Evolutionary conservation across 2,888 invertebrate genomes (phyloP).

Genomic region (Ormyrus nitidulus): DNA sequence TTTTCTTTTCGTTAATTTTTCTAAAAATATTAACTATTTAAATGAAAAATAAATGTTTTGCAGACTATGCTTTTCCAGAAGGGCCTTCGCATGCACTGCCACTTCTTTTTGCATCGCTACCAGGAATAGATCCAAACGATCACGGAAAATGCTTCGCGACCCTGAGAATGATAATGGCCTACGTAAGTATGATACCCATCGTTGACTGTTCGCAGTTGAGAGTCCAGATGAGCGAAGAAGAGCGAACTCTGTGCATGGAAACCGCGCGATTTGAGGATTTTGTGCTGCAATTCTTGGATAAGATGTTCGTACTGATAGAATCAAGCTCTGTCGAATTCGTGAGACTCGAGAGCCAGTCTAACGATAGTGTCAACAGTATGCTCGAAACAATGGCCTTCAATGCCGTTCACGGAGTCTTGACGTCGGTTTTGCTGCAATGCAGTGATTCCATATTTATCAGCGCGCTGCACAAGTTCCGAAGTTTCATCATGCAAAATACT

Average conservation of each 20-base stretch:
- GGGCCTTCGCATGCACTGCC: constrained; percentile 90
- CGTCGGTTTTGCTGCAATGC: constrained; percentile 83
- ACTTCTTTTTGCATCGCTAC: constrained; percentile 87
- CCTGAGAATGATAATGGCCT: constrained; percentile 86
- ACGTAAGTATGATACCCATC: constrained; percentile 87
- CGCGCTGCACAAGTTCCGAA: constrained; percentile 85
- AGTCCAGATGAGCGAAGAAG: constrained; percentile 85
- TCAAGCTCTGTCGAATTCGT: constrained; percentile 83
- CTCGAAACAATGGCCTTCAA: constrained; percentile 85
- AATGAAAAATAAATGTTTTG: constrained; percentile 58
- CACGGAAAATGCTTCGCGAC: constrained; percentile 85
- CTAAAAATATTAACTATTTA: neutral
- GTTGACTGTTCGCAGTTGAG: constrained; percentile 90
- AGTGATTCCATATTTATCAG: constrained; percentile 79
- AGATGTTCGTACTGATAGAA: constrained; percentile 84
- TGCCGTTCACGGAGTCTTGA: constrained; percentile 80
- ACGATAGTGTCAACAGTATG: constrained; percentile 79
- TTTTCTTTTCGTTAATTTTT: neutral
- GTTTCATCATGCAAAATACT: constrained; percentile 84
- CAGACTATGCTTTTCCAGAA: constrained; percentile 80
- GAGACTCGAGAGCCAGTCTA: constrained; percentile 77
- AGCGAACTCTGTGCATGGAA: constrained; percentile 84
- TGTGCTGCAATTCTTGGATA: constrained; percentile 89
- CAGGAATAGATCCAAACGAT: constrained; percentile 94
- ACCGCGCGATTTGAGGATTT: constrained; percentile 94